These are phyloP conservation scores for Sarotherodon lohbergeri DNA, from an alignment of 2,113 vertebrate genomes.

Conservation along the genomic window DNA sequence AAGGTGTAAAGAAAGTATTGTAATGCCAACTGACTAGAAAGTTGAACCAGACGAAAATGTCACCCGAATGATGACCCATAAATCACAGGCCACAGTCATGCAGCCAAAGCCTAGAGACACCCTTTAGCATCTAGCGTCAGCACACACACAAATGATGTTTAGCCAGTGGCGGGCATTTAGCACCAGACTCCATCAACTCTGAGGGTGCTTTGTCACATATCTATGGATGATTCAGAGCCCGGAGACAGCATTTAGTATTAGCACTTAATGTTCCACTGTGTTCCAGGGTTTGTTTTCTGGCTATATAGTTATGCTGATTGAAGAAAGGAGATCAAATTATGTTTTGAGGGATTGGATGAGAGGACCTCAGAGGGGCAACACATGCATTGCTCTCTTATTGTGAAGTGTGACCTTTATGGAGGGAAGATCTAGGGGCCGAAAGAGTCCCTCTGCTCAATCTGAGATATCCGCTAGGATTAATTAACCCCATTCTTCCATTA, in stretches of 20 bases:
- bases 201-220: slow-evolving; percentile 48
- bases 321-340: slow-evolving; percentile 51
- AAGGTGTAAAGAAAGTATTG: slow-evolving; percentile 41
- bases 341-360: slow-evolving; percentile 31
- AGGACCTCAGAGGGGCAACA: slow-evolving; percentile 46
- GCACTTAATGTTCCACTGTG: slow-evolving; percentile 43
- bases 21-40: slow-evolving; percentile 30
- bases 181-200: slow-evolving; percentile 55
- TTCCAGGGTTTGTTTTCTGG: slow-evolving; percentile 40
- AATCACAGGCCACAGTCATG: slow-evolving; percentile 49
- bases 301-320: slow-evolving; percentile 43
- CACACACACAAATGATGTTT: slow-evolving; percentile 38
- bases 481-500: slow-evolving; percentile 64
- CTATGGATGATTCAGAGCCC: slow-evolving; percentile 54
- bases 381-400: slow-evolving; percentile 41
- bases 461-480: slow-evolving; percentile 63
- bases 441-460: slow-evolving; percentile 32
- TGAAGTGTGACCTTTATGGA: slow-evolving; percentile 67
- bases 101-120: slow-evolving; percentile 49
- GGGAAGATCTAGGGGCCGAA: slow-evolving; percentile 39
- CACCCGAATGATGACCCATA: slow-evolving; percentile 57
- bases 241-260: slow-evolving; percentile 40
- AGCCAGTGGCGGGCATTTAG: slow-evolving; percentile 57
- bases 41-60: slow-evolving; percentile 46
- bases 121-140: slow-evolving; percentile 43